Evolutionary conservation across 2,797 vertebrate genomes (phyloP).

Genomic region (Petrocephalus schoutedeni): DNA sequence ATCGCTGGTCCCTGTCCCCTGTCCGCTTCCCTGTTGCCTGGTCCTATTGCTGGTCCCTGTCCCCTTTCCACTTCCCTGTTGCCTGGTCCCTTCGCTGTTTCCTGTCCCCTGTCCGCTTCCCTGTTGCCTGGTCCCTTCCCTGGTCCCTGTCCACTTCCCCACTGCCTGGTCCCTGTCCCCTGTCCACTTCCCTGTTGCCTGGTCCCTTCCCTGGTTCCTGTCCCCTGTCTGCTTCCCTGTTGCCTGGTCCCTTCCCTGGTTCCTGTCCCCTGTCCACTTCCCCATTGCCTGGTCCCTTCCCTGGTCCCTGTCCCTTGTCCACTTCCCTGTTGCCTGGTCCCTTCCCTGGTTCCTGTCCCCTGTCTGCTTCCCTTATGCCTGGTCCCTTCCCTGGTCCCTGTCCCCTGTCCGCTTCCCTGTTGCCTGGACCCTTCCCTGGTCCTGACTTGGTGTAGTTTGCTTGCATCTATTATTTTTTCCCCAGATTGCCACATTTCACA

Average conservation of each 20-base stretch:
- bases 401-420: background rate
- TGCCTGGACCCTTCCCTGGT: conserved; percentile 34
- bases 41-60: too few species aligned
- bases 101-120: too few species aligned
- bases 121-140: too few species aligned
- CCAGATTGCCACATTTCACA: conserved; percentile 52
- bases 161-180: too few species aligned
- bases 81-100: too few species aligned
- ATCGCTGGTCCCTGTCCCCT: too few species aligned
- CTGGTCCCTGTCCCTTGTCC: background rate
- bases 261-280: background rate
- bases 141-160: too few species aligned
- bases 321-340: conserved; percentile 37
- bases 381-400: conserved; percentile 1
- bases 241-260: conserved; percentile 16
- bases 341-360: background rate
- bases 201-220: too few species aligned
- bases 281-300: conserved; percentile 37
- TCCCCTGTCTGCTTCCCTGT: too few species aligned
- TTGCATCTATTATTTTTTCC: conserved; percentile 43
- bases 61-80: too few species aligned
- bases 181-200: too few species aligned
- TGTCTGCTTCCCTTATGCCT: conserved; percentile 32
- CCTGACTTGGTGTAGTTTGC: conserved; percentile 50
- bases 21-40: too few species aligned